phyloP scores from a whole-genome alignment of 2,888 invertebrate genomes.

The Ashinkailepas kermadecensis region DNA sequence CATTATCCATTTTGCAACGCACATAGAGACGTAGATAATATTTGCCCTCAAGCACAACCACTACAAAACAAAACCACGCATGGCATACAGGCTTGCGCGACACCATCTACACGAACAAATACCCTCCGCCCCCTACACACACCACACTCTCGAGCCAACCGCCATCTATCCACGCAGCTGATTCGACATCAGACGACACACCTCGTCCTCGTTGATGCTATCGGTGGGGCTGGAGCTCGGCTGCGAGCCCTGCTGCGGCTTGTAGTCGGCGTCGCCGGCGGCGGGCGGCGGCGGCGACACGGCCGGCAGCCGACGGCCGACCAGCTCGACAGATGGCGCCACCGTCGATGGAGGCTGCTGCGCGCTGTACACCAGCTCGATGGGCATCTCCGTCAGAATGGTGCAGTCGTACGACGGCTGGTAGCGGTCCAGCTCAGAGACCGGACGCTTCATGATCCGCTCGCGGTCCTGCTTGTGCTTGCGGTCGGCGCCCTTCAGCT shows the following conservation, averaged over 20 bases:
- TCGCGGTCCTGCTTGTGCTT: constrained; percentile 96
- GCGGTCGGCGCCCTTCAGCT: constrained; percentile 69
- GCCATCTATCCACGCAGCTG: too few species aligned
- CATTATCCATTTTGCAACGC: too few species aligned
- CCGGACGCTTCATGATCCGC: constrained; percentile 78
- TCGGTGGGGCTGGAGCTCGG: constrained; percentile 10
- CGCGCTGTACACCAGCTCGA: constrained; percentile 31
- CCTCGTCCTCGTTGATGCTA: constrained; percentile 16
- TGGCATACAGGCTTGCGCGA: too few species aligned
- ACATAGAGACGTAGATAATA: too few species aligned
- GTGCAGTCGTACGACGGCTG: constrained; percentile 95
- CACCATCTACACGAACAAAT: too few species aligned
- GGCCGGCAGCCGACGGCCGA: neutral
- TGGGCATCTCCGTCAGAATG: constrained; percentile 58
- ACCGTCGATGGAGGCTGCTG: constrained; percentile 24
- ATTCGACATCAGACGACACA: neutral
- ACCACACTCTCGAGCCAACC: too few species aligned
- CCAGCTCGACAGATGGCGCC: neutral
- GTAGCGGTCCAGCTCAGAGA: constrained; percentile 78
- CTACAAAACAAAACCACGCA: too few species aligned
- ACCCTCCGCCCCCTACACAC: too few species aligned
- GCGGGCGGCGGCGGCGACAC: constrained; percentile 22
- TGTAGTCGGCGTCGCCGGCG: constrained; percentile 2
- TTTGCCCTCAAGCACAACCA: too few species aligned
- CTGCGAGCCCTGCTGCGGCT: neutral